Evolutionary conservation across 2,113 vertebrate genomes (phyloP), one percentile per base, ranked within the genome.

Genomic region (rabbit (Oryctolagus cuniculus)): DNA sequence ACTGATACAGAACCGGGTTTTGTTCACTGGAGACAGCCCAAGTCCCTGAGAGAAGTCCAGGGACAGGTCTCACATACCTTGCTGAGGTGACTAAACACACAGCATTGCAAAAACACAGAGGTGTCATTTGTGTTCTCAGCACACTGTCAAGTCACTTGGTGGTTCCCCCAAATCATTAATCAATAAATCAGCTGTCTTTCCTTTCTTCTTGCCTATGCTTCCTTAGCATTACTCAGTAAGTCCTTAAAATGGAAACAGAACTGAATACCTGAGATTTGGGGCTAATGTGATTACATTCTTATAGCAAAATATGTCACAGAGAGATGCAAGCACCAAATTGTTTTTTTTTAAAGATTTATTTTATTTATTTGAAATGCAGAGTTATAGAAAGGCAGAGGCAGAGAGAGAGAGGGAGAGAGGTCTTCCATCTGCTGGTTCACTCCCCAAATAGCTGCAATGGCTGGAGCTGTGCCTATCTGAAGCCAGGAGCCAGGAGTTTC

Each of bases 161-260:
- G 73, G 2, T 73, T 84, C 25, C 74, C 69, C 31, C 58, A 84
- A 87, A 87, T 90, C 81, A 51, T 49, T 77, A 22, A 88, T 87
- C 86, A 91, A 88, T 92, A 93, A 79, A 88, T 90, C 29, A 55
- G 22, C 83, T 75, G 44, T 80, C 64, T 66, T 44, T 16, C 79
- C 49, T 75, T n/a, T 86, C 74, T 75, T 79, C 75, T n/a, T 72
- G 55, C 8, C 5, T 67, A 38, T 31, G 61, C 91, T 87, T 96
- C 72, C 55, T 89, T 64, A 82, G 75, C 67, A 64, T 69, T 70
- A n/a, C 69, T 88, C 27, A 81, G 53, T 69, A 81, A 87, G 64
- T 49, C 25, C 83, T 92, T 92, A 90, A 91, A 86, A 90, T 64
- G 80, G 53, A 96, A 89, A 91, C 21, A 80, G n/a, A 94, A 89